phyloP scores from a whole-genome alignment of 2,113 vertebrate genomes.

The Caloenas nicobarica region DNA sequence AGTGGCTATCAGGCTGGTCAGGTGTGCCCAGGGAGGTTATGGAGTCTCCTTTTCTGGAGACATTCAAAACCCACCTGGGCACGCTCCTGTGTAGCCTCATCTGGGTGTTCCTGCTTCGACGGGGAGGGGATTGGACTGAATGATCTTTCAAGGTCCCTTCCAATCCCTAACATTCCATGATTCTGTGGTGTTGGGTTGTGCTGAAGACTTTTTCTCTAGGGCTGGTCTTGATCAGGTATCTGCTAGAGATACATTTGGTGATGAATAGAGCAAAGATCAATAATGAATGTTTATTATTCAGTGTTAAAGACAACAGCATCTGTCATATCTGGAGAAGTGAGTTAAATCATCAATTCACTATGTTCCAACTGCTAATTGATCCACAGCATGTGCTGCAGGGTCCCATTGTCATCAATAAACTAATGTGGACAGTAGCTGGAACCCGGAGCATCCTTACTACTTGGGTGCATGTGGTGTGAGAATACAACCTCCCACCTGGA shows the following conservation, averaged over 20 bases:
- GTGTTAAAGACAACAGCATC: neutral
- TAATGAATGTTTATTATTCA: neutral
- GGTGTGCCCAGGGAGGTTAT: no score
- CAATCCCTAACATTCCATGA: no score
- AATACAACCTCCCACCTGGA: neutral
- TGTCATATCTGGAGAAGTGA: neutral
- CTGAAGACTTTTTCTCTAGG: no score
- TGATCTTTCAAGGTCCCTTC: no score
- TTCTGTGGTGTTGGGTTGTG: neutral
- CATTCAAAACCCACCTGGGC: no score
- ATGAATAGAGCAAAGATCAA: neutral
- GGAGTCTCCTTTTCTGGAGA: no score
- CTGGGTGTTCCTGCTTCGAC: no score
- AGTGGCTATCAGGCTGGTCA: no score
- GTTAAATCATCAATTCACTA: fast-evolving
- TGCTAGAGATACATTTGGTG: neutral
- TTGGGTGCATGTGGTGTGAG: no score
- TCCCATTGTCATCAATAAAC: fast-evolving
- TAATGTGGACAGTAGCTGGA: fast-evolving
- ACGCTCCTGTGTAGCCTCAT: no score
- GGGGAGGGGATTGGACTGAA: no score
- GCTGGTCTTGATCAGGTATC: neutral
- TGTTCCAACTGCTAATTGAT: neutral
- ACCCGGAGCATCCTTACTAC: no score
- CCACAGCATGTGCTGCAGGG: neutral